Percentiles rank a stretch among this genome's conserved stretches.
Conservation (phyloP, 2,113 vertebrate genomes). For the Psammodynastes pulverulentus region DNA sequence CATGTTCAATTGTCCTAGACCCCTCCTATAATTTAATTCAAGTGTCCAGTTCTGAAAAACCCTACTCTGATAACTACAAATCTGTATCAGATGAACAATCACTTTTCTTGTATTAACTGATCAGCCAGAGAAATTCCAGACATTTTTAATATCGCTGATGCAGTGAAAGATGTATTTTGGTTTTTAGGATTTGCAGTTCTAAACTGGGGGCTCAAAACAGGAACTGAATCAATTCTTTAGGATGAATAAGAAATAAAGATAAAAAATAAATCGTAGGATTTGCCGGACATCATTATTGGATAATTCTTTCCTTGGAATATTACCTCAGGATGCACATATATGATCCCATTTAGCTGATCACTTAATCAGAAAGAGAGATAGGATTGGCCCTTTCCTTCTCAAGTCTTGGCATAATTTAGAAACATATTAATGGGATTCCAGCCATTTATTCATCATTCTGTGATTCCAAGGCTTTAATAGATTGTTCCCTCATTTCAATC, state of each 20-base stretch:
- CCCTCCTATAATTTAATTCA: neutral
- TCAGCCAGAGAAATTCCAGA: neutral
- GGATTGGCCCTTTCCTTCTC: neutral
- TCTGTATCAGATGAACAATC: neutral
- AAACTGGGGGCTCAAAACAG: neutral
- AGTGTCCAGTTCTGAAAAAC: neutral
- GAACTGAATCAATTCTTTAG: neutral
- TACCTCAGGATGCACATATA: neutral
- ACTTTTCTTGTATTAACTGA: neutral
- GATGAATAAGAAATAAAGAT: neutral
- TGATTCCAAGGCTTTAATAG: neutral
- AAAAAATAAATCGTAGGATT: neutral
- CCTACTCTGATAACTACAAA: neutral
- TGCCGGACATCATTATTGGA: neutral
- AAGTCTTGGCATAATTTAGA: neutral
- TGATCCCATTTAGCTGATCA: neutral
- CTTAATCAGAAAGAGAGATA: neutral
- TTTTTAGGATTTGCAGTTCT: neutral
- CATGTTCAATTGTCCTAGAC: too few species aligned
- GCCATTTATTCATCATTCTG: neutral
- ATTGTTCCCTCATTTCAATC: neutral
- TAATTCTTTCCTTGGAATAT: neutral
- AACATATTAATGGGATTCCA: neutral
- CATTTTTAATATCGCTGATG: neutral
- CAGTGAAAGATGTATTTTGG: neutral